Base-by-base conservation (phyloP, 2,888 invertebrate genomes). In the Heteropelma amictum region DNA sequence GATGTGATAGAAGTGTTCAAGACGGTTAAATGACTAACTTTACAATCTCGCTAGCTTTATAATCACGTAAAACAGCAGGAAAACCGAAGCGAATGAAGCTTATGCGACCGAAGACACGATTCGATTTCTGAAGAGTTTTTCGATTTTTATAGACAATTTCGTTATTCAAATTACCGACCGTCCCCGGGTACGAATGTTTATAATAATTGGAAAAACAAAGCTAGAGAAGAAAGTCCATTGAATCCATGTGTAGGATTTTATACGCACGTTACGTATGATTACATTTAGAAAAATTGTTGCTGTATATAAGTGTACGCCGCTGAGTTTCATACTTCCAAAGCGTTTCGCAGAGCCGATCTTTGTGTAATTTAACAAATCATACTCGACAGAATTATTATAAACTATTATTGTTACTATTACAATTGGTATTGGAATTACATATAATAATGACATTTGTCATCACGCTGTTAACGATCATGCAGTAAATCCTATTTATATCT, bases 1-100 rank as follows among this genome's bases (percentile, higher is more conserved):
- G 47, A 65, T 77, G 77, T 77, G 77, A 77, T 76, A 77, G 63
- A 21, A 47, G 71, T 76, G 76, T 63, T 72, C 68, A 72, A 64
- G 63, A 71, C 54, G 65, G 45, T 68, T 40, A 14, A n/a, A 14
- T 40, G 35, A 60, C 40, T 26, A 58, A 47, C 40, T 40, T 38
- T 17, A 58, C 12, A 21, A 67, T 12, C 26, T 28, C 8, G 21
- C 49, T 35, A 23, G 45, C 5, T 10, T 28, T 40, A 51, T 51
- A 45, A 23, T 10, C 35, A 7, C 21, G 3, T 6, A 7, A 33
- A 14, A 51, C 2, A 14, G 33, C n/a, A 47, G 54, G 7, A 35
- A 14, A 33, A 54, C 21, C 12, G 23, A 49, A 17, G 26, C 8
- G 56, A 30, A 19, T 38, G 1, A 53, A 40, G 19, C 6, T 12